Conservation (phyloP, 2,797 vertebrate species). For the Vireo griseus region DNA sequence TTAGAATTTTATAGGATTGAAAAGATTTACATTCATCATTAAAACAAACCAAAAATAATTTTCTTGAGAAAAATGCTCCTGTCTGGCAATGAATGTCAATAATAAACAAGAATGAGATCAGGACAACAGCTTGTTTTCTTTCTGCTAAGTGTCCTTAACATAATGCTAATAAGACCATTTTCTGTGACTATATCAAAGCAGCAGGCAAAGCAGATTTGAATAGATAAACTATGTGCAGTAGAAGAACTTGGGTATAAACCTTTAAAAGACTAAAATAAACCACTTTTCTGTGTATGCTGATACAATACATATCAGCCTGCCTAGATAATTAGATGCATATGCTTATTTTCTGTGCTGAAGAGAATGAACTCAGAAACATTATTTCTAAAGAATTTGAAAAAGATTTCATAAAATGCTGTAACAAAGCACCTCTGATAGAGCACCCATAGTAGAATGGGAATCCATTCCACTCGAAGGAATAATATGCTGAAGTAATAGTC, state of each 20-base stretch:
- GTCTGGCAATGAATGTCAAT: not conserved
- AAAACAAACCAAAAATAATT: not conserved
- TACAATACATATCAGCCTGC: not conserved
- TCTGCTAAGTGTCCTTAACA: not conserved
- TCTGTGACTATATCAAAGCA: not conserved
- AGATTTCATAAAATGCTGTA: not conserved
- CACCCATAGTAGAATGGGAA: not conserved
- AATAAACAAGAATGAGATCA: conserved; percentile 2
- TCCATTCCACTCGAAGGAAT: not conserved
- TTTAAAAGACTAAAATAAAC: not conserved
- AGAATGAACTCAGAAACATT: not conserved
- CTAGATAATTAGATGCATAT: not conserved
- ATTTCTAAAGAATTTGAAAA: not conserved
- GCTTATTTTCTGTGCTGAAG: not conserved
- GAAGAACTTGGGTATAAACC: not conserved
- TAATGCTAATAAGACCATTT: not conserved
- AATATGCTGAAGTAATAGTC: not conserved
- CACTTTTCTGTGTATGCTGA: not conserved
- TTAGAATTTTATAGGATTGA: not conserved
- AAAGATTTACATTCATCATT: not conserved
- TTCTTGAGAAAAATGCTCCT: not conserved
- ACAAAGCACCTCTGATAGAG: not conserved
- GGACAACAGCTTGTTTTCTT: not conserved
- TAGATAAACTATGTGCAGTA: not conserved
- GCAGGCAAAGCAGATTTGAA: not conserved